These are phyloP conservation scores for Antitype chi DNA, from an alignment of 2,888 invertebrate genomes.

Conservation along the genomic window DNA sequence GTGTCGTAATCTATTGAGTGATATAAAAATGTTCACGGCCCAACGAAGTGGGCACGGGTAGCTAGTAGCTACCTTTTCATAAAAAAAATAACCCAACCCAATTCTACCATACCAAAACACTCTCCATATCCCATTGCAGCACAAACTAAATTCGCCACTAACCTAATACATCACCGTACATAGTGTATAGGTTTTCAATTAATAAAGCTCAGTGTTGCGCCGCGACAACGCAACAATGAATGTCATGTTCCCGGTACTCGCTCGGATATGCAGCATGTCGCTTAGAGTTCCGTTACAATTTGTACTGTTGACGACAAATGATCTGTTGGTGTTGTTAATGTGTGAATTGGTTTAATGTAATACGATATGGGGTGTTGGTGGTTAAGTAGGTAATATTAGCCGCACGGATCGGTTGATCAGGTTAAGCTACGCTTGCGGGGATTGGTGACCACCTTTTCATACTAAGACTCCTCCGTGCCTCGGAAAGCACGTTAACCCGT, in stretches of 20 bases:
- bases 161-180: slow-evolving; percentile 22
- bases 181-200: slow-evolving; percentile 64
- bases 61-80: no score
- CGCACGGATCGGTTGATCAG: no score
- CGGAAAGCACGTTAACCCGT: no score
- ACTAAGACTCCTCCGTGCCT: no score
- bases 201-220: slow-evolving; percentile 63
- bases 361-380: neutral
- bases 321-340: slow-evolving; percentile 33
- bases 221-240: slow-evolving; percentile 60
- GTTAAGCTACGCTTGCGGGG: no score
- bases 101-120: neutral
- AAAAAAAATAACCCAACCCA: neutral
- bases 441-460: no score
- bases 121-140: neutral
- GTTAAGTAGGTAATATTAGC: no score
- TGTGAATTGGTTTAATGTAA: neutral
- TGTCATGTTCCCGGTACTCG: slow-evolving; percentile 58
- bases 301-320: slow-evolving; percentile 46
- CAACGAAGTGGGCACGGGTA: no score
- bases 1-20: no score
- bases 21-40: no score
- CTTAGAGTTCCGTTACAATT: slow-evolving; percentile 57
- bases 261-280: slow-evolving; percentile 49
- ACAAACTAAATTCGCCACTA: slow-evolving; percentile 7